phyloP scores from a whole-genome alignment of 2,888 invertebrate species.

The Alloscopus bannaensis region DNA sequence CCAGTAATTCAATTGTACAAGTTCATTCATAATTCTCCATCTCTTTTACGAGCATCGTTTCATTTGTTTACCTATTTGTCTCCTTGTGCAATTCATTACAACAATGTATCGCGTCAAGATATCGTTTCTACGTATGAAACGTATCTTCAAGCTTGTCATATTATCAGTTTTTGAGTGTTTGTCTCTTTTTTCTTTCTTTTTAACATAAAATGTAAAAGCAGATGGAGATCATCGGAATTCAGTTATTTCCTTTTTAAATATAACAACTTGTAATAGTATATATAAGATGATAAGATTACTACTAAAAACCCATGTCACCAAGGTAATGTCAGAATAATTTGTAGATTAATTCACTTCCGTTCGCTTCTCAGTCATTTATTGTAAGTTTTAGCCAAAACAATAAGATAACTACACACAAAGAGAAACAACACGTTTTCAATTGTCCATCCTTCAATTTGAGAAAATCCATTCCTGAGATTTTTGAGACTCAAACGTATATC shows the following conservation, averaged over 20 bases:
- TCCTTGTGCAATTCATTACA: constrained; percentile 16
- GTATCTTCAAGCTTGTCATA: constrained; percentile 30
- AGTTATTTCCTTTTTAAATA: constrained; percentile 12
- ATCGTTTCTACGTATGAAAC: constrained; percentile 4
- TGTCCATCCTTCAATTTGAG: constrained; percentile 27
- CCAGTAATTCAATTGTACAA: constrained; percentile 42
- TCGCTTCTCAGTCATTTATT: background rate
- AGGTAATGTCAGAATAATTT: background rate
- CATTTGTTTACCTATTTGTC: too few species aligned
- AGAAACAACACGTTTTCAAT: constrained; percentile 8
- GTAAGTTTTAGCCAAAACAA: background rate
- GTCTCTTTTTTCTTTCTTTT: constrained; percentile 2
- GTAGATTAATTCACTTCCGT: background rate
- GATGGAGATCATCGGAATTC: constrained; percentile 45
- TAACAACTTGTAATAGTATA: background rate
- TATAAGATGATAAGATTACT: background rate
- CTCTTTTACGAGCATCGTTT: too few species aligned
- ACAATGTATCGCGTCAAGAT: background rate
- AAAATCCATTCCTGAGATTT: constrained; percentile 47
- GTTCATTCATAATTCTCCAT: background rate
- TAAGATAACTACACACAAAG: constrained; percentile 17
- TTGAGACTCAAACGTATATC: constrained; percentile 24
- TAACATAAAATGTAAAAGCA: constrained; percentile 28
- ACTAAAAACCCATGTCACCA: constrained; percentile 2
- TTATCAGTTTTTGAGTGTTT: constrained; percentile 7